Conservation (phyloP, 2,113 vertebrate species). For the Muntiacus muntjak region DNA sequence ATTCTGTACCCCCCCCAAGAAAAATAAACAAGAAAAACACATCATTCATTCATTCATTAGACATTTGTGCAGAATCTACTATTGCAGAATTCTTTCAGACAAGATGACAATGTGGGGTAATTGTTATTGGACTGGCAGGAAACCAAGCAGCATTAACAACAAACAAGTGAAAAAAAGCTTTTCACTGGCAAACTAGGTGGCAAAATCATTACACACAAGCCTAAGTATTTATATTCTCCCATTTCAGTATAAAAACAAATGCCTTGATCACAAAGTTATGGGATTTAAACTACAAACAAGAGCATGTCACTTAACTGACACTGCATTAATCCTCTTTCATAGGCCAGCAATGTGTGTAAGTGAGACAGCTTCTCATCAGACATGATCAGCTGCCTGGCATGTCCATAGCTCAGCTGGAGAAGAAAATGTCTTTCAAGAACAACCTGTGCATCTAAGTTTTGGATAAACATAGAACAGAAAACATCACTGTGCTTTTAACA, state of each 20-base stretch:
- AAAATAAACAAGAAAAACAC: slow-evolving; percentile 11
- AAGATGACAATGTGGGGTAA: slow-evolving; percentile 48
- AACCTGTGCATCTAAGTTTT: slow-evolving; percentile 42
- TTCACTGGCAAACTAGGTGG: slow-evolving; percentile 46
- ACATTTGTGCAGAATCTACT: slow-evolving; percentile 18
- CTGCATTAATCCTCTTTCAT: slow-evolving; percentile 45
- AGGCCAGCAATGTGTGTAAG: slow-evolving; percentile 38
- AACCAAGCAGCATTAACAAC: slow-evolving; percentile 50
- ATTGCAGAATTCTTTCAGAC: background rate
- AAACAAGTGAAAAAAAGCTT: slow-evolving; percentile 48
- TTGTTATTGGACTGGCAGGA: slow-evolving; percentile 38
- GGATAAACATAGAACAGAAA: slow-evolving; percentile 49
- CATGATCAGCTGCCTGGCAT: slow-evolving; percentile 37
- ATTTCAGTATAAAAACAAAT: slow-evolving; percentile 63
- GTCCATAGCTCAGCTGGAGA: slow-evolving; percentile 58
- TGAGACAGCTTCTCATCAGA: slow-evolving; percentile 54
- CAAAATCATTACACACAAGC: slow-evolving; percentile 62
- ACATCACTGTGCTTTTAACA: background rate
- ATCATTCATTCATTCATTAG: background rate
- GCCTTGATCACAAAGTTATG: slow-evolving; percentile 52
- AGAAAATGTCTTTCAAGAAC: slow-evolving; percentile 36
- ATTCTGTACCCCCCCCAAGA: background rate
- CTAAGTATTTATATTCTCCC: slow-evolving; percentile 63
- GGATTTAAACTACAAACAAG: slow-evolving; percentile 50
- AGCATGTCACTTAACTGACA: slow-evolving; percentile 59